Evolutionary conservation across 37 sponge, comb jelly and placozoan species (phyloP), one percentile per base, ranked within the genome.

Genomic region (Cladorhizidae sp.): DNA sequence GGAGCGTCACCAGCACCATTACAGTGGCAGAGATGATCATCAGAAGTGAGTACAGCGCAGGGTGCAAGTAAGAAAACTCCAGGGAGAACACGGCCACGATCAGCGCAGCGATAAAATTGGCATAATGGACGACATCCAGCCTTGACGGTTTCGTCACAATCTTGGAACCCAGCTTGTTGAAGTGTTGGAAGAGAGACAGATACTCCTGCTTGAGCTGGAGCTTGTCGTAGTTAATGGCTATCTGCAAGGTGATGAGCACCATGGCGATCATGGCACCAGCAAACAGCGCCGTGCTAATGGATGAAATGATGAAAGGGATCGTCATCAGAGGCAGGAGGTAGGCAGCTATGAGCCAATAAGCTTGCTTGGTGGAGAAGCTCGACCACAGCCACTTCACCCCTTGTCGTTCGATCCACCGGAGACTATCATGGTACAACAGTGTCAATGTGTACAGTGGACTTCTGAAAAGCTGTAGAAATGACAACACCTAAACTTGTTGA

Each of bases 341-440:
- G 31, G 78, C 78, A 15, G 78, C 36, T 2, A 77, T 29, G 3
- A 88, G 72, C 59, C 77, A 64, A 45, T 77, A 88, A 22, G 82
- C 50, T 57, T 88, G 88, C 67, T 82, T 88, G 40, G 73, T 70
- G 5, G 88, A 64, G 35, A 88, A 73, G 41, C 62, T 63, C 0
- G 78, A 77, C 88, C 88, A 88, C 14, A 88, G 22, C 83, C 83
- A 88, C 40, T 40, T 77, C 3, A 83, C 62, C 2, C 88, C 88
- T 76, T 58, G 62, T 28, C 57, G 69, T 56, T 88, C 88, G 59
- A 81, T 76, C 25, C 39, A 20, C 42, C 67, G 26, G 18, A 65
- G 31, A 5, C 26, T 32, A 31, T 33, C 67, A 32, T 33, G n/a
- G n/a, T 26, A 28, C n/a, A 59, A 6, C 28, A 59, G 6, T 73